A percentile compares a stretch with the other conserved stretches of the same genome.
Evolutionary conservation across 2,888 invertebrate species (phyloP).

Genomic region (Aphrophora alni): DNA sequence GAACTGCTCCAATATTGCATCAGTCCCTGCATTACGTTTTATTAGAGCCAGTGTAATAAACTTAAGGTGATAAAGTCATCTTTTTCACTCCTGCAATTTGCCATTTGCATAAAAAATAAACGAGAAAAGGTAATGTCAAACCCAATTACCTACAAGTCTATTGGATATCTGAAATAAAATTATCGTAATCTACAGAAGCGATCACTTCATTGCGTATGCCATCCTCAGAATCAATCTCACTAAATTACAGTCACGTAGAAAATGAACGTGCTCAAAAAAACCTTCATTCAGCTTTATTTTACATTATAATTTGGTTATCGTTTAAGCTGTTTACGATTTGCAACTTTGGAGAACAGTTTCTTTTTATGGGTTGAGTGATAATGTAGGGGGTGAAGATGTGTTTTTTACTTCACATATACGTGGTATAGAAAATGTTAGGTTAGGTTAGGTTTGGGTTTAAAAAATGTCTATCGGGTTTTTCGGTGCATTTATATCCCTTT

Average conservation of each 20-base stretch:
- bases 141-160: not conserved
- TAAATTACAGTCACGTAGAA: constrained; percentile 9
- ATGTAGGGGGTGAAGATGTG: not conserved
- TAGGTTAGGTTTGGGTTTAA: too few species aligned
- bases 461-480: too few species aligned
- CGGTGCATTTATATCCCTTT: too few species aligned
- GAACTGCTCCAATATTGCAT: too few species aligned
- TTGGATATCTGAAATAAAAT: not conserved
- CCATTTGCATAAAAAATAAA: not conserved
- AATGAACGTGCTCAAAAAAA: not conserved
- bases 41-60: too few species aligned
- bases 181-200: not conserved
- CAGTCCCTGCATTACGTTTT: too few species aligned
- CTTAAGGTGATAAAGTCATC: not conserved
- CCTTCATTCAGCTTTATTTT: not conserved
- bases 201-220: not conserved
- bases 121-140: not conserved
- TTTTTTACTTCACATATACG: too few species aligned
- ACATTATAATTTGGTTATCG: not conserved
- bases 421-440: too few species aligned
- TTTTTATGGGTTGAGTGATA: not conserved
- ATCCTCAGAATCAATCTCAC: not conserved
- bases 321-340: not conserved
- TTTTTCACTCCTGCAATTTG: not conserved
- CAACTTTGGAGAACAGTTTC: not conserved